Evolutionary conservation across 2,113 vertebrate genomes (phyloP), one percentile per base, ranked within the genome.

Genomic region (Arvicanthis niloticus): DNA sequence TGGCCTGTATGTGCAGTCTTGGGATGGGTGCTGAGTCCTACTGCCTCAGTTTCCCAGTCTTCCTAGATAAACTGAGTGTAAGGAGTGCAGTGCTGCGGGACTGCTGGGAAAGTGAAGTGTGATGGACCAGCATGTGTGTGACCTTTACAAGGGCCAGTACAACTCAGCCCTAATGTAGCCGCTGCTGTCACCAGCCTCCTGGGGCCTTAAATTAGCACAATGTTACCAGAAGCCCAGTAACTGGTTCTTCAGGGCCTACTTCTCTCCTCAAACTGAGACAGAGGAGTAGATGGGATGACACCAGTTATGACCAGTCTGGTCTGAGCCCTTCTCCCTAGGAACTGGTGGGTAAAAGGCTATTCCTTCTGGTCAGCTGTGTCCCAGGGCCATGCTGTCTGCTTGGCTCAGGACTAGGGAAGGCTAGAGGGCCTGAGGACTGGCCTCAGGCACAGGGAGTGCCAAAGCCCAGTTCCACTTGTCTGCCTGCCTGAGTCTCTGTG

Each of bases 161-260:
- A 7, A 13, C 5, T 0, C 6, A 0, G 8, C 26, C 26, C 1
- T 0, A 58, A 21, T 0, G 24, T 1, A 0, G 16, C 5, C 22
- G 2, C 65, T 40, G 3, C 5, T 2, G 4, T 37, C 4, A 16
- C 15, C 26, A 8, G 1, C 11, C 3, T 0, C 7, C 1, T 24
- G 94, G 5, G 6, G 0, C 40, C 3, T 11, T 48, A 29, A n/a
- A 21, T 75, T 62, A 1, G 7, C 3, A 0, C 22, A 29, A 9
- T 7, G 31, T 34, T 24, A 45, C 48, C 37, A 82, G 37, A 80
- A 19, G 68, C 29, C 16, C 22, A 2, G 65, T 68, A 24, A 4
- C 68, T 1, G 0, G 3, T 37, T 40, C 84, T 62, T 40, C 21
- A 26, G 2, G 4, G 42, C 48, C 12, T 4, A 26, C 15, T n/a